Evolutionary conservation across 1,140 invertebrate genomes (phyloP).

Genomic region (Drosophila sulfurigaster): DNA sequence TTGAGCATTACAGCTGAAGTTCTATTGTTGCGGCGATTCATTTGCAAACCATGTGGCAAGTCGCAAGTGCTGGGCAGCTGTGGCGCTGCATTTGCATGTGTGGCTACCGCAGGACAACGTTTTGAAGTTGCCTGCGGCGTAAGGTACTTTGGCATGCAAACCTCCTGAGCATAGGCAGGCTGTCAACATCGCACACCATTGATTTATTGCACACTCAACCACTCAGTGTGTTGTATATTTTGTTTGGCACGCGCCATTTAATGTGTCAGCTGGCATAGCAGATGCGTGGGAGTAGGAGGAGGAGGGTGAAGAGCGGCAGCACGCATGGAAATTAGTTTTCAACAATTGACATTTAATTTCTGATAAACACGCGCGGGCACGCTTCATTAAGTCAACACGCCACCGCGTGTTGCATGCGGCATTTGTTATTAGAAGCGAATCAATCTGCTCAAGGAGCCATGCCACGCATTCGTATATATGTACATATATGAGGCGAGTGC

Average conservation of each 20-base stretch:
- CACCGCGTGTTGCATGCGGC: conserved; percentile 66
- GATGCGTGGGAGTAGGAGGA: too few species aligned
- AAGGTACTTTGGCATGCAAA: conserved; percentile 36
- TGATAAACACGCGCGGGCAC: conserved; percentile 77
- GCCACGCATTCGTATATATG: conserved; percentile 11
- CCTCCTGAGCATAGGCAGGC: conserved; percentile 54
- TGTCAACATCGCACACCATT: conserved; percentile 66
- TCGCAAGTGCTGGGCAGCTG: conserved; percentile 16
- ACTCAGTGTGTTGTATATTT: conserved; percentile 17
- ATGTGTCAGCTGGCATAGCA: conserved; percentile 33
- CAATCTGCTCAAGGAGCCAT: conserved; percentile 29
- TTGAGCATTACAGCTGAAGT: background rate
- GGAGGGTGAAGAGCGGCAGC: background rate
- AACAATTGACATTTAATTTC: conserved; percentile 84
- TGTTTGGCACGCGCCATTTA: conserved; percentile 71
- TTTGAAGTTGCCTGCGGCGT: conserved; percentile 5
- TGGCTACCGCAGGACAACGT: background rate
- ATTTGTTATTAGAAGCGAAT: conserved; percentile 70
- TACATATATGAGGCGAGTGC: conserved; percentile 44
- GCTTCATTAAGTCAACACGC: conserved; percentile 83
- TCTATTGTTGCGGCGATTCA: conserved; percentile 16
- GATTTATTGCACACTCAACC: conserved; percentile 55
- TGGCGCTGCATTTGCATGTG: conserved; percentile 43
- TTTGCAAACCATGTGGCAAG: conserved; percentile 27
- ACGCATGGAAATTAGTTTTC: conserved; percentile 75